phyloP scores from a whole-genome alignment of 2,113 vertebrate genomes.

The Chamaetylas fuelleborni region DNA sequence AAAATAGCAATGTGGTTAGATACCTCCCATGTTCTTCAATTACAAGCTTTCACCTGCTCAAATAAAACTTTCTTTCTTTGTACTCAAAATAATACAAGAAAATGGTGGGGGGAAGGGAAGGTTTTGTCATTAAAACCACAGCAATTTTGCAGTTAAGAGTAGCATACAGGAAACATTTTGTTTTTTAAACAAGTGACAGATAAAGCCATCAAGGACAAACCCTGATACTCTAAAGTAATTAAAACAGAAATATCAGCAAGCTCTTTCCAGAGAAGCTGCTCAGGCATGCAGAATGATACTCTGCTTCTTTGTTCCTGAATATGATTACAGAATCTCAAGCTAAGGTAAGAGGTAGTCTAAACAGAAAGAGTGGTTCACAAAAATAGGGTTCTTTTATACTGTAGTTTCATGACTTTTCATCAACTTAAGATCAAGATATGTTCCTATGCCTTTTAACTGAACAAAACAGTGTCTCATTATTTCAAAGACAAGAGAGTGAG shows the following conservation, averaged over 20 bases:
- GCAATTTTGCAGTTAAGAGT: neutral
- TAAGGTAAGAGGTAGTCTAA: neutral
- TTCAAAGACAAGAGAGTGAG: neutral
- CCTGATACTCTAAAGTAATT: neutral
- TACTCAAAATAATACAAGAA: neutral
- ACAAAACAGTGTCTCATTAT: neutral
- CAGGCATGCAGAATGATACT: neutral
- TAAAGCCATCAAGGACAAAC: neutral
- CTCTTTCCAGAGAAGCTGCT: neutral
- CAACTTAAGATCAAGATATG: neutral
- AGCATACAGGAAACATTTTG: neutral
- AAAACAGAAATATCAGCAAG: neutral
- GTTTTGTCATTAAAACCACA: neutral
- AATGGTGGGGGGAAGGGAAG: neutral
- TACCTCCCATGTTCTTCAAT: neutral
- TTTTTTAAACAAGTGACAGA: neutral
- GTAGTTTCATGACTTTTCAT: neutral
- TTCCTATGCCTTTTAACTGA: neutral
- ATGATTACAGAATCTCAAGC: neutral
- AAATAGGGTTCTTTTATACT: neutral
- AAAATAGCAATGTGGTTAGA: neutral
- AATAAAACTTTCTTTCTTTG: neutral
- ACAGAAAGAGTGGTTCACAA: neutral
- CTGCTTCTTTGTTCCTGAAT: neutral
- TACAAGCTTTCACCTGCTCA: neutral